A percentile compares a stretch with the other conserved stretches of the same genome.
These are phyloP conservation scores for Kobus ellipsiprymnus DNA, from an alignment of 2,113 vertebrate species.

Conservation along the genomic window DNA sequence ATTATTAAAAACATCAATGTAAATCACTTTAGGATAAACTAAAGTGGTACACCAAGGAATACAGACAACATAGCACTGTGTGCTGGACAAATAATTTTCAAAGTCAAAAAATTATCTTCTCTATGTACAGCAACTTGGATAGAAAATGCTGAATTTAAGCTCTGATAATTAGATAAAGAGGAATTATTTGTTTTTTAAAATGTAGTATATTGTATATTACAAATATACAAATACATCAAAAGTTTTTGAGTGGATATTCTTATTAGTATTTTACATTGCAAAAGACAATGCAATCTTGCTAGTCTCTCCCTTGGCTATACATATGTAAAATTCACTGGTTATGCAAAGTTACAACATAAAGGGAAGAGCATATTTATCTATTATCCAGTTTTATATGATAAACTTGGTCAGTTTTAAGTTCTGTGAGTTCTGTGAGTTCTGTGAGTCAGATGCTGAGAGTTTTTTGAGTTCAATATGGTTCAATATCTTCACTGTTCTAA, in stretches of 20 bases:
- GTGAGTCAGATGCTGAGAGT: not conserved
- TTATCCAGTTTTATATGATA: not conserved
- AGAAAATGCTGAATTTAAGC: not conserved
- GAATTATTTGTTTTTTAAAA: not conserved
- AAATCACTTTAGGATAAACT: slow-evolving; percentile 47
- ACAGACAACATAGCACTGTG: not conserved
- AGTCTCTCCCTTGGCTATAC: not conserved
- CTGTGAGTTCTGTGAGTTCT: not conserved
- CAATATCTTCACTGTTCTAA: not conserved
- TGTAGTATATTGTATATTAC: not conserved
- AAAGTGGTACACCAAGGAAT: not conserved
- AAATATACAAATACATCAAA: not conserved
- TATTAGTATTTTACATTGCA: not conserved
- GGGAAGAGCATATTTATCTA: not conserved
- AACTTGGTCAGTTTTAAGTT: not conserved
- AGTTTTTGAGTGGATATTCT: not conserved
- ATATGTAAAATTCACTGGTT: not conserved
- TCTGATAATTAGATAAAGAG: not conserved
- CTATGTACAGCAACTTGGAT: not conserved
- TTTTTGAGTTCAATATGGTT: not conserved
- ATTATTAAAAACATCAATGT: slow-evolving; percentile 55
- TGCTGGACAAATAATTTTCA: not conserved
- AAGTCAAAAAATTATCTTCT: not conserved
- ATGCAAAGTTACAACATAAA: not conserved
- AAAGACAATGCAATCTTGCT: not conserved